A percentile compares a stretch with the other conserved stretches of the same genome.
Conservation (phyloP, 2,113 vertebrate species). For the Mohoua ochrocephala region DNA sequence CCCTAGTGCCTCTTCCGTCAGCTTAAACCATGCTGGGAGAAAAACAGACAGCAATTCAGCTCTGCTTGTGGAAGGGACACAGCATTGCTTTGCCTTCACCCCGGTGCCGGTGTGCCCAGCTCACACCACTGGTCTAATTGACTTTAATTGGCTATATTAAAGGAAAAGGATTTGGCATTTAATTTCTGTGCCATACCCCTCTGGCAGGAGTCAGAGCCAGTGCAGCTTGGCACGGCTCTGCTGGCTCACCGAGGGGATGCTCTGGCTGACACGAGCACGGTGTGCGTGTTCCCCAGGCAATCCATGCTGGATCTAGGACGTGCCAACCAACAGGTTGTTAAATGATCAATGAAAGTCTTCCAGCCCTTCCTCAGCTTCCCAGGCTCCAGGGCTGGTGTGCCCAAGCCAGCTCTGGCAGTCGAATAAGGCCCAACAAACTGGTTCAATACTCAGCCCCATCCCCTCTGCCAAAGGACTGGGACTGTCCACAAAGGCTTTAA, state of each 20-base stretch:
- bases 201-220: not conserved
- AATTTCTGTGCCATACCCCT: not conserved
- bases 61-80: not conserved
- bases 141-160: not conserved
- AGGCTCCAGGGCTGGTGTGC: not conserved
- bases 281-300: accelerated
- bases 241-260: not conserved
- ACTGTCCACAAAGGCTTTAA: not conserved
- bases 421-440: not conserved
- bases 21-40: not conserved
- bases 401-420: not conserved
- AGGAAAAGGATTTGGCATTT: not conserved
- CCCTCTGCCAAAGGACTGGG: not conserved
- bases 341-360: not conserved
- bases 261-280: accelerated
- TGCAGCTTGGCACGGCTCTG: not conserved
- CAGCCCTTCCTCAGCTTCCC: not conserved
- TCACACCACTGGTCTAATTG: not conserved
- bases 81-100: not conserved
- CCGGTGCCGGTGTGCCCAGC: not conserved
- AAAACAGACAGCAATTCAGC: not conserved
- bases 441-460: not conserved
- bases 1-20: not conserved
- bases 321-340: not conserved
- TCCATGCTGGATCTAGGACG: not conserved